Evolutionary conservation across 1,140 invertebrate genomes (phyloP), one percentile per base, ranked within the genome.

Genomic region (Cydia strobilella): DNA sequence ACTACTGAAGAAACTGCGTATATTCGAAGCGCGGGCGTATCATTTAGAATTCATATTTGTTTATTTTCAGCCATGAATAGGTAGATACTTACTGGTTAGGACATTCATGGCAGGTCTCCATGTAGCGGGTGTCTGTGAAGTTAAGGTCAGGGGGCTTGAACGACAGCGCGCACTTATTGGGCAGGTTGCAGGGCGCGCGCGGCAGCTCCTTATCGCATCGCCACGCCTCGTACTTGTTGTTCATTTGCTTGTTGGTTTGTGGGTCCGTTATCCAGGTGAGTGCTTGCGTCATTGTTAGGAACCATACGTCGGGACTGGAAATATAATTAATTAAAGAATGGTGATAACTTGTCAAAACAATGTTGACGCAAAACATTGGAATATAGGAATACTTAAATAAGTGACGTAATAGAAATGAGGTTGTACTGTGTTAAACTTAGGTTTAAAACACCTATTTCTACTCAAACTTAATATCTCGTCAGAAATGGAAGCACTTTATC

Each of bases 231-330:
- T 95, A 98, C n/a, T 69, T 69, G 79, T 95, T 96, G 80, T 92
- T 94, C 1, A 98, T 85, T 13, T 95, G 89, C 79, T 95, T 96
- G 2, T 95, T 86, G 15, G 96, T 91, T 84, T 95, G 96, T 0
- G 98, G 97, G 82, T 98, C 97, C 2, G 97, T 98, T 91, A 98
- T 97, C 97, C 97, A 98, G 15, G 96, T 96, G 23, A 98, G 91
- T 25, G 97, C 96, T 93, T 99, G 97, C 0, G 97, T 98, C n/a
- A 96, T 95, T 1, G 97, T 98, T 6, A 98, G 96, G 83, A 98
- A 97, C 94, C 97, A 98, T 6, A 98, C 97, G 84, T 98, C 97
- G 76, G 96, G 94, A 80, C 97, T 97, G 90, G 7, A 88, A 93
- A 73, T 79, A 74, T 81, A 76, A 76, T 10, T 48, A 20, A 48